These are phyloP conservation scores for Salvelinus alpinus DNA, from an alignment of 2,113 vertebrate species.

Conservation along the genomic window DNA sequence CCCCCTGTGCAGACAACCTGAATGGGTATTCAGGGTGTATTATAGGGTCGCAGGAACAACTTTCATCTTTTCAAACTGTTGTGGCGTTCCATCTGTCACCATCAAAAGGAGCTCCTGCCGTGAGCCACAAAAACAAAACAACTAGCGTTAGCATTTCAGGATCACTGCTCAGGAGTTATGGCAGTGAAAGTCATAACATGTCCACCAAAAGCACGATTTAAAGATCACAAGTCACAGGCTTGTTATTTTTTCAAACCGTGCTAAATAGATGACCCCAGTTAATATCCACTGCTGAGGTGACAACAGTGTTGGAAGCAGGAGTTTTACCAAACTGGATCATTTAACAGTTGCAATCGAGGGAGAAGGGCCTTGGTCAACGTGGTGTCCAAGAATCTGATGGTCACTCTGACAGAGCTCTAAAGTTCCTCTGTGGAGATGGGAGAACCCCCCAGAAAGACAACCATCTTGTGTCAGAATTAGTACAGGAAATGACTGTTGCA, in stretches of 20 bases:
- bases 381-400: too few relatives aligned
- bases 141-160: slow-evolving; percentile 32
- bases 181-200: slow-evolving; percentile 26
- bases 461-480: neutral
- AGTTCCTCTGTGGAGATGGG: too few relatives aligned
- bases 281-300: slow-evolving; percentile 3
- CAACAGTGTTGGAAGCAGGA: neutral
- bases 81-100: slow-evolving; percentile 28
- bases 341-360: too few relatives aligned
- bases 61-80: slow-evolving; percentile 31
- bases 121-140: slow-evolving; percentile 11
- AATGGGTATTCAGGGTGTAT: slow-evolving; percentile 26
- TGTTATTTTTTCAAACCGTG: slow-evolving; percentile 14
- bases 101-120: slow-evolving; percentile 10
- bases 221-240: slow-evolving; percentile 21
- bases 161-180: slow-evolving; percentile 31
- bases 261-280: slow-evolving; percentile 6
- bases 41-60: slow-evolving; percentile 23
- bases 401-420: too few relatives aligned
- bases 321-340: neutral
- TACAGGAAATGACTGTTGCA: neutral
- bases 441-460: too few relatives aligned
- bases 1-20: slow-evolving; percentile 11
- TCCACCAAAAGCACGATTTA: slow-evolving; percentile 29
- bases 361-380: too few relatives aligned